Evolutionary conservation across 2,797 vertebrate species (phyloP).

Genomic region (Enteromius treurensis): DNA sequence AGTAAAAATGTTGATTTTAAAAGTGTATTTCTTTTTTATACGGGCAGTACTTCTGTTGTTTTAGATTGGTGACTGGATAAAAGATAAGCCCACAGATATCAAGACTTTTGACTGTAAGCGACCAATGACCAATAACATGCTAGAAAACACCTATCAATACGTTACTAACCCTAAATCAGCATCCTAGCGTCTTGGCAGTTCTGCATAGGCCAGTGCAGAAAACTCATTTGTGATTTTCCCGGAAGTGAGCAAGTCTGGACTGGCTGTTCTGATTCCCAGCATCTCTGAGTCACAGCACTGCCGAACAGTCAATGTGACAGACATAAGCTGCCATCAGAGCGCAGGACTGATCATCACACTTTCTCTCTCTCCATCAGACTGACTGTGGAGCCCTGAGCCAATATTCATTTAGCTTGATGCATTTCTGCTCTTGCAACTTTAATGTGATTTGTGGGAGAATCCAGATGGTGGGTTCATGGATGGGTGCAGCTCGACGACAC

Average conservation of each 20-base stretch:
- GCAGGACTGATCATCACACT: neutral
- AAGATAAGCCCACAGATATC: neutral
- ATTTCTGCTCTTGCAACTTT: conserved; percentile 83
- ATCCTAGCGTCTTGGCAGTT: neutral
- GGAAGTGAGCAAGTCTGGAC: neutral
- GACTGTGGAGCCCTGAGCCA: conserved; percentile 74
- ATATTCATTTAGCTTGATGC: conserved; percentile 86
- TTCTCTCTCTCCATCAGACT: conserved; percentile 71
- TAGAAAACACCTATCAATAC: neutral
- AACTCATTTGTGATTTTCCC: conserved; percentile 17
- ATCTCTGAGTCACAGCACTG: neutral
- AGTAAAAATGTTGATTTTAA: neutral
- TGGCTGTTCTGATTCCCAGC: neutral
- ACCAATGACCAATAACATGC: neutral
- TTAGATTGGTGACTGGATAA: neutral
- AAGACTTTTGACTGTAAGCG: neutral
- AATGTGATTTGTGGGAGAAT: conserved; percentile 86
- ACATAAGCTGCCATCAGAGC: neutral
- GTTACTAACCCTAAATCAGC: neutral
- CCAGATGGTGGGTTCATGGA: conserved; percentile 85
- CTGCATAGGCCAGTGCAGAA: neutral
- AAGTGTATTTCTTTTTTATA: neutral
- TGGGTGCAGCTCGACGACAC: conserved; percentile 80
- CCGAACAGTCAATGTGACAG: neutral
- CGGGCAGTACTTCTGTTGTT: too few relatives aligned